A percentile compares a stretch with the other conserved stretches of the same genome.
Conservation (phyloP, 92 coral and sea anemone genomes). For the Umimayanthus chanpuru region DNA sequence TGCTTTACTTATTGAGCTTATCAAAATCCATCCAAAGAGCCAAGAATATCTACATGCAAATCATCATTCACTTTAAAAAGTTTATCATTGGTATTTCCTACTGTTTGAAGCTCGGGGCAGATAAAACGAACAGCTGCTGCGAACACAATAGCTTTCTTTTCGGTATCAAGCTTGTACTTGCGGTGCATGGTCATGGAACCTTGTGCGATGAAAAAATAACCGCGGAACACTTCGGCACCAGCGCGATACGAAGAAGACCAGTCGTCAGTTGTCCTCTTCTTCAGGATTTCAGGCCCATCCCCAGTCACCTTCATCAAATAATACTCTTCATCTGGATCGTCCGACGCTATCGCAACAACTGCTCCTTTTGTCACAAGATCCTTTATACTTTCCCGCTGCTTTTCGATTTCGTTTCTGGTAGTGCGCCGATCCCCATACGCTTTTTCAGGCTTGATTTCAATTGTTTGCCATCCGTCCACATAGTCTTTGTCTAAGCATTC, state of each 20-base stretch:
- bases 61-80: neutral
- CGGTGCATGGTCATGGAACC: too few relatives aligned
- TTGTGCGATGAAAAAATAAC: neutral
- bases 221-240: neutral
- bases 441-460: neutral
- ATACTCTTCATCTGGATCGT: too few relatives aligned
- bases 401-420: too few relatives aligned
- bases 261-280: neutral
- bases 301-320: too few relatives aligned
- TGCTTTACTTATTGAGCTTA: too few relatives aligned
- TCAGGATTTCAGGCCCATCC: neutral
- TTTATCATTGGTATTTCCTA: neutral
- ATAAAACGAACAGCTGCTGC: conserved; percentile 23
- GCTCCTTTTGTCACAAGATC: too few relatives aligned
- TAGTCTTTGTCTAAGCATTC: neutral
- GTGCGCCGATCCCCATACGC: too few relatives aligned
- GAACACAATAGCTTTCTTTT: conserved; percentile 24
- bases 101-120: neutral
- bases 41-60: neutral
- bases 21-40: neutral
- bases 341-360: too few relatives aligned
- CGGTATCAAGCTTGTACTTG: too few relatives aligned
- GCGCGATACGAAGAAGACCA: neutral
- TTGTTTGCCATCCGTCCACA: conserved; percentile 24
- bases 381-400: too few relatives aligned